Evolutionary conservation across 2,113 vertebrate species (phyloP).

Genomic region (Seriola aureovittata): DNA sequence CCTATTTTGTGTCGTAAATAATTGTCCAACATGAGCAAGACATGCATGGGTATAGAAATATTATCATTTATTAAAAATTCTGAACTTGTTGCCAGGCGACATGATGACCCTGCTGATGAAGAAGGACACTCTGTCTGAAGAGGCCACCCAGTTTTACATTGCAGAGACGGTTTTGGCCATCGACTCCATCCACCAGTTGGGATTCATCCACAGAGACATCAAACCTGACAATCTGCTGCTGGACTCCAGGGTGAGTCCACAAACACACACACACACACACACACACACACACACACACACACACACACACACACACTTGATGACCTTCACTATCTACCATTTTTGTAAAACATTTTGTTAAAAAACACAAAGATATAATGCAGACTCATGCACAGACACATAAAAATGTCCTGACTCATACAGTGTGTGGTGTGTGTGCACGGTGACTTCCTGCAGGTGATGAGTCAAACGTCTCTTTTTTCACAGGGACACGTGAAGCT

Average conservation of each 20-base stretch:
- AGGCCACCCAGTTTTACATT: conserved; percentile 98
- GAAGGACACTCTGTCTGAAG: conserved; percentile 97
- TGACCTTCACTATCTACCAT: not conserved
- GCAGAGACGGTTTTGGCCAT: conserved; percentile 98
- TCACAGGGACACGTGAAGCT: conserved; percentile 96
- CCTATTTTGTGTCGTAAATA: not conserved
- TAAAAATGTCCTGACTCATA: not conserved
- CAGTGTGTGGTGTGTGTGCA: not conserved
- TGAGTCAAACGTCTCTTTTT: not conserved
- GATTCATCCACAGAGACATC: conserved; percentile 98
- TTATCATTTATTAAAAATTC: not conserved
- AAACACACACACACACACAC: not conserved
- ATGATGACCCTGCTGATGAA: conserved; percentile 99
- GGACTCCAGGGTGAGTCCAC: conserved; percentile 90
- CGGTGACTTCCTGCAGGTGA: not conserved
- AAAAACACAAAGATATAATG: not conserved
- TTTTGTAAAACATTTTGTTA: no score
- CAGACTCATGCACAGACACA: not conserved
- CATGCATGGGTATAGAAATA: not conserved
- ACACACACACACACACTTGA: no score
- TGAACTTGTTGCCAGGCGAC: conserved; percentile 86
- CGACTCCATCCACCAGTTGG: conserved; percentile 98
- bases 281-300: no score
- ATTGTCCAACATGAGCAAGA: not conserved
- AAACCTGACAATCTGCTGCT: conserved; percentile 98